Percentiles rank a stretch among this genome's conserved stretches.
These are phyloP conservation scores for Monoplex corrugatus DNA, from an alignment of 2,888 invertebrate species.

Conservation along the genomic window DNA sequence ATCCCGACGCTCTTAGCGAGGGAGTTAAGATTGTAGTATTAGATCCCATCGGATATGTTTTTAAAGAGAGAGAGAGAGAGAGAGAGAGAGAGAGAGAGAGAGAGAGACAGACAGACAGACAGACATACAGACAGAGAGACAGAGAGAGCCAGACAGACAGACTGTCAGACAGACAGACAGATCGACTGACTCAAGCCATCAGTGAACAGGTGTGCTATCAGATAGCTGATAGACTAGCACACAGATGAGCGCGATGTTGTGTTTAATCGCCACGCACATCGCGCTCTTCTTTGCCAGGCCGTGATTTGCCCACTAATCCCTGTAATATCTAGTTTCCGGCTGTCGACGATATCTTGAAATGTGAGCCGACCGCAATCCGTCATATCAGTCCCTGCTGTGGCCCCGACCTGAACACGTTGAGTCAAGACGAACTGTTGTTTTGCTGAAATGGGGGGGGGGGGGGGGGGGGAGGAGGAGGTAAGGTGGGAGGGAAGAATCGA, in stretches of 20 bases:
- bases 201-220: slow-evolving; percentile 32
- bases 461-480: not conserved
- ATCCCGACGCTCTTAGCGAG: not conserved
- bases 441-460: not conserved
- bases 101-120: not conserved
- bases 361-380: slow-evolving; percentile 33
- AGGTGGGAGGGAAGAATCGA: not conserved
- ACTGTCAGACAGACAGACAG: no score
- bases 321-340: slow-evolving; percentile 38
- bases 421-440: slow-evolving; percentile 22
- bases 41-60: not conserved
- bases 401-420: not conserved
- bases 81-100: not conserved
- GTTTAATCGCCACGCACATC: not conserved
- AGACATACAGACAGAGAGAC: no score
- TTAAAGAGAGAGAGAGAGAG: not conserved
- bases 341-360: slow-evolving; percentile 37
- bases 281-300: not conserved
- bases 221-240: not conserved
- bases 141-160: no score
- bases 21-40: not conserved
- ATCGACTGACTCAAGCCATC: no score
- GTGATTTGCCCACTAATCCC: not conserved
- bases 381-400: not conserved
- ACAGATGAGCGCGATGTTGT: not conserved